These are phyloP conservation scores for Dendrolimus pini DNA, from an alignment of 2,888 invertebrate species.

Conservation along the genomic window DNA sequence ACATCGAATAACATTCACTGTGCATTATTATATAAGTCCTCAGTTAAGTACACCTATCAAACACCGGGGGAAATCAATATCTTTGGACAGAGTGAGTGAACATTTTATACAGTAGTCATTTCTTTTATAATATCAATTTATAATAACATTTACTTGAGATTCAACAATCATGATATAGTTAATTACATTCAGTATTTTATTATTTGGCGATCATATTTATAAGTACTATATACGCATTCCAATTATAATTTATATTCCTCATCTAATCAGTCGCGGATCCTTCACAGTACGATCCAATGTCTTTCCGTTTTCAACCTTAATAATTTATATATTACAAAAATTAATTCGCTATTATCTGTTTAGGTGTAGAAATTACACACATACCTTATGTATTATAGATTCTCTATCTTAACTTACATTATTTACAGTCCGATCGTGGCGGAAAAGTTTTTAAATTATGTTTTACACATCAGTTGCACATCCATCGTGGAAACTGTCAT, in stretches of 20 bases:
- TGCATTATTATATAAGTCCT: constrained; percentile 32
- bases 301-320: constrained; percentile 67
- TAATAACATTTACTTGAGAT: constrained; percentile 49
- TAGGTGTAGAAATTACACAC: constrained; percentile 47
- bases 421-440: constrained; percentile 42
- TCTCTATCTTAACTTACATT: constrained; percentile 51
- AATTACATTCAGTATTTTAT: constrained; percentile 51
- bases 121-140: constrained; percentile 9
- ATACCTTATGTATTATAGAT: constrained; percentile 51
- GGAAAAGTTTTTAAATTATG: constrained; percentile 25
- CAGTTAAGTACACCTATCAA: constrained; percentile 17
- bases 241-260: constrained; percentile 68
- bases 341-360: constrained; percentile 62
- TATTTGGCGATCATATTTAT: constrained; percentile 67
- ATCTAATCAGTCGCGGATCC: constrained; percentile 75
- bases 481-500: constrained; percentile 95
- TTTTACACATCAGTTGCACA: constrained; percentile 92
- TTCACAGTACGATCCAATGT: constrained; percentile 61
- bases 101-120: constrained; percentile 20
- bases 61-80: constrained; percentile 39
- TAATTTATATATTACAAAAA: constrained; percentile 76
- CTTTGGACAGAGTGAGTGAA: constrained; percentile 41
- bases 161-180: constrained; percentile 58
- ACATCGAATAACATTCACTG: constrained; percentile 63
- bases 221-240: constrained; percentile 49